Percentiles rank a stretch among this genome's conserved stretches.
These are phyloP conservation scores for Pimephales promelas DNA, from an alignment of 2,113 vertebrate species.

Conservation along the genomic window DNA sequence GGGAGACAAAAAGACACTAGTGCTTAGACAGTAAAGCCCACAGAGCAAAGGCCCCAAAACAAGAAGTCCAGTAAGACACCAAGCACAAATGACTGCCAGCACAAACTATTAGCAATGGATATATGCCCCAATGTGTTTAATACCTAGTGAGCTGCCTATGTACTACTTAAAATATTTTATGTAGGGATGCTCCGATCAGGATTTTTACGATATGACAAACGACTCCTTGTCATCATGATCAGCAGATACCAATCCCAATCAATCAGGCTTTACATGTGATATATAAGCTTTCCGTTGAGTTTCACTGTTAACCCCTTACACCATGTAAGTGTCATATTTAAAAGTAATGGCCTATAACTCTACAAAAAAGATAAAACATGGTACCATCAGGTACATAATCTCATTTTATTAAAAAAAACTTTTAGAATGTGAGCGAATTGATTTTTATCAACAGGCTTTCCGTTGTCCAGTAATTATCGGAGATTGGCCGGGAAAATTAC, in stretches of 20 bases:
- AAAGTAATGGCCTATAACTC: too few species aligned
- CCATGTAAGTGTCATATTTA: too few species aligned
- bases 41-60: conserved; percentile 78
- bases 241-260: not conserved
- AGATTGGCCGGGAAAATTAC: too few species aligned
- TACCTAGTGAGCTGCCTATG: not conserved
- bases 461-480: too few species aligned
- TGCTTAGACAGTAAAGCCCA: conserved; percentile 91
- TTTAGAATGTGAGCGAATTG: too few species aligned
- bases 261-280: too few species aligned
- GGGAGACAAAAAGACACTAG: conserved; percentile 58
- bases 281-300: too few species aligned
- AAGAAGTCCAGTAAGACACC: conserved; percentile 44
- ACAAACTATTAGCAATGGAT: not conserved
- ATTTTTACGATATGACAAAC: not conserved
- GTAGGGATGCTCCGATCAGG: not conserved
- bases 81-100: conserved; percentile 35
- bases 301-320: too few species aligned
- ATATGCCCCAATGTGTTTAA: not conserved
- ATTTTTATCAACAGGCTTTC: too few species aligned
- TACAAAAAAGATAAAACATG: too few species aligned
- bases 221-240: not conserved
- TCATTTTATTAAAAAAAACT: too few species aligned
- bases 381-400: too few species aligned
- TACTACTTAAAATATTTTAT: not conserved